A percentile compares a stretch with the other conserved stretches of the same genome.
Conservation (phyloP, 2,888 invertebrate genomes). For the Synergus itoensis region DNA sequence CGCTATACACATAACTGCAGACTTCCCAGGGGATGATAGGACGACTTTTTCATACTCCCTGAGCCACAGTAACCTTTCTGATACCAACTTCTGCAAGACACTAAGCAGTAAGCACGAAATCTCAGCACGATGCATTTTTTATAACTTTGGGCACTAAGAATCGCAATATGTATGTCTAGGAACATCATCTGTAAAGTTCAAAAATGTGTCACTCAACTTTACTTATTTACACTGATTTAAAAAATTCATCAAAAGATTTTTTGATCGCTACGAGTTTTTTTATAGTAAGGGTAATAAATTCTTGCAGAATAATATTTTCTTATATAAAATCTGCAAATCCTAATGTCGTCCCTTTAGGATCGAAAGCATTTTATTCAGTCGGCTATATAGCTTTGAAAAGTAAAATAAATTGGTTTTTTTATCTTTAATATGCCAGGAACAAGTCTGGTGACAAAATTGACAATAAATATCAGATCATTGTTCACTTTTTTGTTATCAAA, state of each 20-base stretch:
- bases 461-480: not conserved
- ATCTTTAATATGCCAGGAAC: not conserved
- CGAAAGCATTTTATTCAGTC: not conserved
- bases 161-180: not conserved
- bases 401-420: not conserved
- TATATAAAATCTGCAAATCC: not conserved
- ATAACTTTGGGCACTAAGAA: not conserved
- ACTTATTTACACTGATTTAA: not conserved
- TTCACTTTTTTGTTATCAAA: not conserved
- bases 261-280: not conserved
- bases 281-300: not conserved
- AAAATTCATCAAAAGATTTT: not conserved
- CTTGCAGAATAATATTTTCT: not conserved
- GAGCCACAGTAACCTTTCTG: not conserved
- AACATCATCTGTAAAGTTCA: not conserved
- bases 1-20: conserved; percentile 18
- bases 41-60: conserved; percentile 8
- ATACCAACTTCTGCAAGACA: not conserved
- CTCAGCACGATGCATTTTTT: conserved; percentile 24
- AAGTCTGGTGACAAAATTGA: not conserved
- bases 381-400: not conserved
- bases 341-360: not conserved
- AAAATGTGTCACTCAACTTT: not conserved
- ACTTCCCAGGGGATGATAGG: conserved; percentile 3
- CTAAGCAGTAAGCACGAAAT: conserved; percentile 18